Evolutionary conservation across 2,888 invertebrate species (phyloP), one percentile per base, ranked within the genome.

Genomic region (Chrysolina haemoptera): DNA sequence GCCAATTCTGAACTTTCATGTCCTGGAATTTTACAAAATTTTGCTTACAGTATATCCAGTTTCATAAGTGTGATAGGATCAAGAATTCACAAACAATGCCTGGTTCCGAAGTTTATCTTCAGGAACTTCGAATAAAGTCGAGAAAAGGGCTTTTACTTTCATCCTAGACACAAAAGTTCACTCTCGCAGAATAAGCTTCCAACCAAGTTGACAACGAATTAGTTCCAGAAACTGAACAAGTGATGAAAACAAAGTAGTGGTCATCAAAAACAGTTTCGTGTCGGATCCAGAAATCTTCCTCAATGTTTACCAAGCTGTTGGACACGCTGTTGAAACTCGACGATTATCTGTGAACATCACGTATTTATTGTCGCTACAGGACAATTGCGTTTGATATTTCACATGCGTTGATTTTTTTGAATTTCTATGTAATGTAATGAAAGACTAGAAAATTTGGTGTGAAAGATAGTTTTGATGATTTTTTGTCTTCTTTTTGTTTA

Each of bases 191-290:
- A 59, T 59, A 59, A 59, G 59, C 59, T 50, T 9, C 43, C 1
- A n/a, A 18, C 5, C 59, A 59, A 59, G 16, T 53, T 53, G 20
- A 11, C 53, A 18, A 18, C 27, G 59, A n/a, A 35, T 59, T 59
- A 59, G 27, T 14, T 22, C 59, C 27, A 22, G 27, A 59, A 59
- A 59, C 59, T 59, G 5, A 59, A 27, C 27, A 27, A 59, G 59
- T n/a, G 59, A 27, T 27, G 27, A 59, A 59, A 59, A 59, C 59
- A 59, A n/a, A 59, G 59, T 59, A 59, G 27, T 22, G 59, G 59
- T 59, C 59, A 59, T 35, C 59, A 59, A n/a, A 35, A 59, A 59
- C 59, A 59, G 59, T 59, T 59, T 6, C 27, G 27, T 59, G 59
- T 35, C 14, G 27, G 59, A 8, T 27, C 27, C 14, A n/a, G n/a